Evolutionary conservation across 2,113 vertebrate genomes (phyloP).

Genomic region (Rhabdornis inornatus): DNA sequence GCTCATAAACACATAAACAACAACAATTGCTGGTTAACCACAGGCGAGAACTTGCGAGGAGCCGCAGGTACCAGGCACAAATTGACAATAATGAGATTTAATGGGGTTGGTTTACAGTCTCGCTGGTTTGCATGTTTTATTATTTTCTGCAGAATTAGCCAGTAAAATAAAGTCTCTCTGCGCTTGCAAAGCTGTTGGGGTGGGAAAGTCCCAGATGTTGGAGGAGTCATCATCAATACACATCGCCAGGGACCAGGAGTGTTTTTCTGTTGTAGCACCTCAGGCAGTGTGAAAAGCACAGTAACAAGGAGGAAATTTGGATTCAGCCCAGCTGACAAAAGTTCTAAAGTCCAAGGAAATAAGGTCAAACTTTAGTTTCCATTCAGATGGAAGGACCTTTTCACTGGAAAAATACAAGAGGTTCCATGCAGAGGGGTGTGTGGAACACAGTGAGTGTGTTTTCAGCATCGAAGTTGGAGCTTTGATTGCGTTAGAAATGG

Average conservation of each 20-base stretch:
- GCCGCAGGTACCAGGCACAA: constrained; percentile 18
- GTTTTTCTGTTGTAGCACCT: background rate
- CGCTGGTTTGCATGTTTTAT: background rate
- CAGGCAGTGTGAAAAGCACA: background rate
- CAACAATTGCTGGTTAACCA: constrained; percentile 15
- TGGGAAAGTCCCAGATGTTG: background rate
- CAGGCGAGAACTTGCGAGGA: background rate
- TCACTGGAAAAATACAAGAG: background rate
- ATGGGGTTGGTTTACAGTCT: constrained; percentile 31
- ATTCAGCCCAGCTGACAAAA: background rate
- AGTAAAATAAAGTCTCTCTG: background rate
- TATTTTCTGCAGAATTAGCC: background rate
- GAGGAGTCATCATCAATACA: background rate
- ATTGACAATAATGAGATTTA: constrained; percentile 34
- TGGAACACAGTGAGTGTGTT: background rate
- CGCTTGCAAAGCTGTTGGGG: background rate
- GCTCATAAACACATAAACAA: constrained; percentile 34
- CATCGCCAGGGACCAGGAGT: background rate
- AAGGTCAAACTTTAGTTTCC: background rate
- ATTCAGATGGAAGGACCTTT: background rate
- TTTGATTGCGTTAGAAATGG: background rate
- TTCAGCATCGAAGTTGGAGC: background rate
- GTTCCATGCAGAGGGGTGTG: background rate
- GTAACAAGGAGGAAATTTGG: background rate
- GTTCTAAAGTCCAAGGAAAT: background rate